Evolutionary conservation across 2,797 vertebrate species (phyloP).

Genomic region (Discoglossus pictus): DNA sequence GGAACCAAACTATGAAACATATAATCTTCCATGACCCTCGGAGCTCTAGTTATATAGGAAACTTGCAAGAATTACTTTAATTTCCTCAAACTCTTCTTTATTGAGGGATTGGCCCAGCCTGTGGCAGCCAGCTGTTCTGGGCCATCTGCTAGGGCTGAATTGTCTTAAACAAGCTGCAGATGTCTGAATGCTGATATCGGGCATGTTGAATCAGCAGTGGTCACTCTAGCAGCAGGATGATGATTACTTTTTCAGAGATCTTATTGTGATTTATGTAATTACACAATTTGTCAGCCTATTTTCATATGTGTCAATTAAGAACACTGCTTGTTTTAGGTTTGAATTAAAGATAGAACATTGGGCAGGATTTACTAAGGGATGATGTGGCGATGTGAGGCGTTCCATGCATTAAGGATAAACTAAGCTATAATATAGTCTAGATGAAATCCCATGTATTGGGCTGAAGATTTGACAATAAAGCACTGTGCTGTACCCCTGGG

Average conservation of each 20-base stretch:
- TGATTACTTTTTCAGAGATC: conserved; percentile 17
- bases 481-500: no score
- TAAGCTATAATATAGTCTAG: no score
- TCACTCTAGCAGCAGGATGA: conserved; percentile 11
- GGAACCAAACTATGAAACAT: background rate
- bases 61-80: conserved; percentile 28
- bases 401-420: no score
- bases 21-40: conserved; percentile 1
- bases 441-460: no score
- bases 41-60: conserved; percentile 13
- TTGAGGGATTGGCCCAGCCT: conserved; percentile 15
- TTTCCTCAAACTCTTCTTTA: conserved; percentile 34
- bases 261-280: conserved; percentile 1
- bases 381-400: no score
- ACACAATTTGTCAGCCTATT: no score
- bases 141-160: conserved; percentile 55
- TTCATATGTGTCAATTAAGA: no score
- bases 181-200: conserved; percentile 42
- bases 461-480: no score
- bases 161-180: conserved; percentile 52
- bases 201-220: conserved; percentile 8
- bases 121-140: conserved; percentile 53
- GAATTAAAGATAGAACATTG: no score
- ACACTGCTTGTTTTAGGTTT: no score
- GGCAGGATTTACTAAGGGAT: no score